Conservation (phyloP, 2,888 invertebrate species). For the Melinaea menophilus region DNA sequence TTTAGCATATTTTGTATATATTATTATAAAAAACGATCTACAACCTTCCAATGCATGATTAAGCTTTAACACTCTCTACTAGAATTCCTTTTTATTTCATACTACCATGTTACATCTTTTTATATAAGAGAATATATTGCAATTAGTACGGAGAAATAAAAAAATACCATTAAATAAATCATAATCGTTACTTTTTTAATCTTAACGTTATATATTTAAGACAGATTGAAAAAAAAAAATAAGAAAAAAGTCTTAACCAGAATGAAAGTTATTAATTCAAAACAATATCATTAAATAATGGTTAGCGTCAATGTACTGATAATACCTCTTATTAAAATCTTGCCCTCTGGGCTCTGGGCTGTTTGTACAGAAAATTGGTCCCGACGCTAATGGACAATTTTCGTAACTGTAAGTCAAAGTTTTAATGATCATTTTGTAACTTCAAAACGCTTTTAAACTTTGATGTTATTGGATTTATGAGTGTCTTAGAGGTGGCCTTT, state of each 20-base stretch:
- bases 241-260: background rate
- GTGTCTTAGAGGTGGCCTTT: constrained; percentile 33
- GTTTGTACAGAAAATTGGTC: constrained; percentile 38
- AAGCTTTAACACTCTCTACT: too few species aligned
- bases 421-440: constrained; percentile 47
- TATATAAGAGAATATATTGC: too few species aligned
- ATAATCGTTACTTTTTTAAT: too few species aligned
- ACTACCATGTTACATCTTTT: too few species aligned
- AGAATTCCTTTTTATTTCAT: too few species aligned
- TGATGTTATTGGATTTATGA: constrained; percentile 44
- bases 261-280: background rate
- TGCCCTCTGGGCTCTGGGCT: constrained; percentile 34
- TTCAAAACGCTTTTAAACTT: constrained; percentile 41
- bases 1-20: too few species aligned
- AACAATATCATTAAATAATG: background rate
- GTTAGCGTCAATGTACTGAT: constrained; percentile 25
- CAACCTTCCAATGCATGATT: too few species aligned
- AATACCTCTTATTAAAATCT: constrained; percentile 36
- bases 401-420: constrained; percentile 44
- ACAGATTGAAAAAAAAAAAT: too few species aligned
- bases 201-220: too few species aligned
- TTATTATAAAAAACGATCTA: too few species aligned
- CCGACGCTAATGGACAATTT: constrained; percentile 43
- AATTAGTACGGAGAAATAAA: too few species aligned
- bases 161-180: too few species aligned